Percentiles rank a stretch among this genome's conserved stretches.
These are phyloP conservation scores for Epinotia brunnichana DNA, from an alignment of 2,888 invertebrate genomes.

Conservation along the genomic window DNA sequence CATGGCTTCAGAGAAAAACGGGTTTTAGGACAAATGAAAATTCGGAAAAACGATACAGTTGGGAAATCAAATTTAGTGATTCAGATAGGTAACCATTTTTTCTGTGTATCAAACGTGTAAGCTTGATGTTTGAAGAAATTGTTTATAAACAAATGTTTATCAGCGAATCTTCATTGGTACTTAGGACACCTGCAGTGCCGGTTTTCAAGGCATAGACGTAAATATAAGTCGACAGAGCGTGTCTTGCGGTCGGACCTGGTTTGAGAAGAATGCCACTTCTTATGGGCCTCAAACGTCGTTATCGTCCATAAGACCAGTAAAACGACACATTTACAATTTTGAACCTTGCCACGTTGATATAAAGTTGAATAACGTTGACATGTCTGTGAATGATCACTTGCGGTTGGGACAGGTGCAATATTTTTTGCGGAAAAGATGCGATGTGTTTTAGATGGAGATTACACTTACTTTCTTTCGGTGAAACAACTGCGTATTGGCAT, in stretches of 20 bases:
- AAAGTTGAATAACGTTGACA: not conserved
- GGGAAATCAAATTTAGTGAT: too few relatives aligned
- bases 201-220: not conserved
- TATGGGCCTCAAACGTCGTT: slow-evolving; percentile 6
- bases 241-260: not conserved
- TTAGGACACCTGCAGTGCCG: slow-evolving; percentile 18
- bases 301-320: not conserved
- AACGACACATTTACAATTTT: not conserved
- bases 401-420: slow-evolving; percentile 16
- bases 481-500: not conserved
- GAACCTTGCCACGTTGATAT: not conserved
- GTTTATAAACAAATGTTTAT: slow-evolving; percentile 1
- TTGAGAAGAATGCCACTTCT: not conserved
- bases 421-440: slow-evolving; percentile 6
- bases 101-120: too few relatives aligned
- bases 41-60: too few relatives aligned
- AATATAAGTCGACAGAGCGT: slow-evolving; percentile 4
- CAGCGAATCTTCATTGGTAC: not conserved
- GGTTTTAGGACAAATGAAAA: too few relatives aligned
- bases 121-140: not conserved
- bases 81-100: too few relatives aligned
- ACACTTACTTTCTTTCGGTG: not conserved
- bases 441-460: slow-evolving; percentile 2
- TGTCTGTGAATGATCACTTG: not conserved
- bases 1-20: too few relatives aligned